These are phyloP conservation scores for Cercocebus atys DNA, from an alignment of 2,113 vertebrate genomes.

Conservation along the genomic window DNA sequence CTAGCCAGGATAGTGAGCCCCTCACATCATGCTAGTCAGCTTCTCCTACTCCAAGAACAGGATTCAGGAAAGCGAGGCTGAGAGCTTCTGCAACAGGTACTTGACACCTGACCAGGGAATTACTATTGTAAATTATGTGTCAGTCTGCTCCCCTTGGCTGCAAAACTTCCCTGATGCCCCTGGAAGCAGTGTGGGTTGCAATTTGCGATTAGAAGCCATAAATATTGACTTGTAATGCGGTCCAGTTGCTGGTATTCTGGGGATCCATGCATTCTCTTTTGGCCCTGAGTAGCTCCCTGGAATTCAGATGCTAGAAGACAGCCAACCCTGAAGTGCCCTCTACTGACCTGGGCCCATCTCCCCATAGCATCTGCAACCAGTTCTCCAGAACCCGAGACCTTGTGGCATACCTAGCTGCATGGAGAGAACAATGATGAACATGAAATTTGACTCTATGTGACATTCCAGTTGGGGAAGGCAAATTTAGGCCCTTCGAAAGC, in stretches of 20 bases:
- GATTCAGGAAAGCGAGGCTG: not conserved
- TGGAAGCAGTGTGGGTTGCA: not conserved
- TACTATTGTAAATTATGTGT: not conserved
- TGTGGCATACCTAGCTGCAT: not conserved
- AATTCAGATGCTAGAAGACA: not conserved
- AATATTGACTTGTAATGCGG: not conserved
- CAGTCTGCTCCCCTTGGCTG: not conserved
- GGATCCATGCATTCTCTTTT: not conserved
- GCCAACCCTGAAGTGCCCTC: not conserved
- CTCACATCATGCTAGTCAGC: not conserved
- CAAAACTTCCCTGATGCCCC: not conserved
- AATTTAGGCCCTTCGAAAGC: conserved; percentile 65
- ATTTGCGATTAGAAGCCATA: not conserved
- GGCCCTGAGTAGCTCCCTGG: not conserved
- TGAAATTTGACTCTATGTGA: conserved; percentile 27
- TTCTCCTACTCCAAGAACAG: not conserved
- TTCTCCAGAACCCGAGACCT: not conserved
- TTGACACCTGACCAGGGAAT: not conserved
- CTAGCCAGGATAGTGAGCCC: not conserved
- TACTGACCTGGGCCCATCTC: not conserved
- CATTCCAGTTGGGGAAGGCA: conserved; percentile 69
- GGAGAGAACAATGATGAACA: not conserved
- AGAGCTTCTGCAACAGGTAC: not conserved
- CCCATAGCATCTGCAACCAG: not conserved
- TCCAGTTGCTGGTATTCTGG: not conserved